Evolutionary conservation across 92 coral and sea anemone species (phyloP), one percentile per base, ranked within the genome.

Genomic region (Plumapathes pennacea): DNA sequence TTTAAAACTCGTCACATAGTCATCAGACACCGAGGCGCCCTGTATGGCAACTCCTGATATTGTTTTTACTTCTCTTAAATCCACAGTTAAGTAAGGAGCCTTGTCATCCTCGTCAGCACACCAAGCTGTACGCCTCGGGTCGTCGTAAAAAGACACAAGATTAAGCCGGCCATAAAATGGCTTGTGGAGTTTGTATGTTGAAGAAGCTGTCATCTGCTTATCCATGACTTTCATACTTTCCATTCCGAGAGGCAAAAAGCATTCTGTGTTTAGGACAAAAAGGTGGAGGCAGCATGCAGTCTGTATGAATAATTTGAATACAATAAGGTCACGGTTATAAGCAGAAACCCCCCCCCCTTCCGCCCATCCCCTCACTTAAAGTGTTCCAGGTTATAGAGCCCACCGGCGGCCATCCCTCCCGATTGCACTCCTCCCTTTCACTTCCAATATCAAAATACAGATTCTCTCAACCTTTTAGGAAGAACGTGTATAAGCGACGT

Each of bases 201-300:
- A 94, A 11, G 97, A 89, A 15, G 99, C 96, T 25, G 94, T 88
- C 10, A 94, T 44, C 60, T 94, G 95, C 23, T 72, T 89, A 40
- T 94, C 96, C 21, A 64, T 83, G 44, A 94, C 73, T 49, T 89
- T 84, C 78, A 94, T 75, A 70, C 80, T 85, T 69, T 94, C 99
- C 99, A 94, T 94, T 23, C 99, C 99, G 28, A 94, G 82, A 3
- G 99, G 90, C 4, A 85, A 33, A 54, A 84, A 94, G 46, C 99
- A 94, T 63, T 94, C 99, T 92, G 55, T 32, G 57, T 15, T 50
- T 7, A 60, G 7, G 22, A 49, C n/a, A n/a, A n/a, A n/a, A n/a
- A n/a, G n/a, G n/a, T n/a, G n/a, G n/a, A n/a, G n/a, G n/a, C n/a
- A n/a, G n/a, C n/a, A n/a, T n/a, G n/a, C n/a, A n/a, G n/a, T n/a